These are phyloP conservation scores for Alaudala cheleensis DNA, from an alignment of 2,113 vertebrate species.

Conservation along the genomic window DNA sequence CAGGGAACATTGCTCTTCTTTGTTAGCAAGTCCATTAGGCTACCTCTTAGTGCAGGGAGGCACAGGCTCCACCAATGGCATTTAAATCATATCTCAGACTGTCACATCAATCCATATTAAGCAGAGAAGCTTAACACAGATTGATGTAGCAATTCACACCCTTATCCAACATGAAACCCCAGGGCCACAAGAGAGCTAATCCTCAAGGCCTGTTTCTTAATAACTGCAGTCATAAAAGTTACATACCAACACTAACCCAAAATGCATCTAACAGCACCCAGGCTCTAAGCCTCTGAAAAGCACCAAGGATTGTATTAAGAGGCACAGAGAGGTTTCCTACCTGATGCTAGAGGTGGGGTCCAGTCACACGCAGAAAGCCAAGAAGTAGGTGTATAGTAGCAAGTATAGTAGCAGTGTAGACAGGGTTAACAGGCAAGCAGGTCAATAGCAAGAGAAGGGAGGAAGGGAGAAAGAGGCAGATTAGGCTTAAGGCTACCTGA, in stretches of 20 bases:
- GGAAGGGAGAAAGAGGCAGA: slow-evolving; percentile 57
- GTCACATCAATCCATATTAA: background rate
- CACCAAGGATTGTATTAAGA: background rate
- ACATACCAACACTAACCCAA: background rate
- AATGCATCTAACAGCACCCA: background rate
- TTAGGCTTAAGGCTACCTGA: slow-evolving; percentile 52
- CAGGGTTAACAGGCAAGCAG: slow-evolving; percentile 68
- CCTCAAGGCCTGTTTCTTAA: background rate
- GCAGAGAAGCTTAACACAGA: background rate
- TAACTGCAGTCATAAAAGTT: background rate
- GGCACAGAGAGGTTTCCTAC: slow-evolving; percentile 59
- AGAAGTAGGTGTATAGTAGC: slow-evolving; percentile 39
- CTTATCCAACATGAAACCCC: background rate
- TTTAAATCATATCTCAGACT: background rate
- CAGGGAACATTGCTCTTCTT: background rate
- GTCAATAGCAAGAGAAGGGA: slow-evolving; percentile 58
- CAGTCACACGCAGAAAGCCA: slow-evolving; percentile 62
- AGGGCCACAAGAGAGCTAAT: background rate
- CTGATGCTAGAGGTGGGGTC: slow-evolving; percentile 73
- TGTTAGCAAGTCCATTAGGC: background rate
- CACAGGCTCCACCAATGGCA: background rate
- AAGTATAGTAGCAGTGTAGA: slow-evolving; percentile 9
- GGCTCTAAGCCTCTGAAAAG: background rate
- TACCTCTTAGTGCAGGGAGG: background rate
- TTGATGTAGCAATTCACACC: background rate